Base-by-base conservation (phyloP, 92 coral and sea anemone genomes). In the Hydrozoanthus gracilis region DNA sequence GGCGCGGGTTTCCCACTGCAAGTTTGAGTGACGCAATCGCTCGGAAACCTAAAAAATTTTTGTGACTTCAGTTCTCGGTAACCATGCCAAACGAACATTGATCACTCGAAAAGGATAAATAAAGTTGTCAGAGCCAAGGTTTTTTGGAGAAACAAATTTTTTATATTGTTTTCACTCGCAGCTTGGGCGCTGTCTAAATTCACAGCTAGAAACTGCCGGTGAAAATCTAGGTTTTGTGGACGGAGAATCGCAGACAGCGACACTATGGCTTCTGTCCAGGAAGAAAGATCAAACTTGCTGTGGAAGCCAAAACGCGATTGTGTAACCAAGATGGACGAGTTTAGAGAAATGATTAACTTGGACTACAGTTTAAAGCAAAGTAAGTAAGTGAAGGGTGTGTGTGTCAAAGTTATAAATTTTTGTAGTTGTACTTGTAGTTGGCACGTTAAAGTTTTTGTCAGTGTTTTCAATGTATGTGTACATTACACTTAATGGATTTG, bases 251-350 rank as follows among this genome's bases (percentile, higher is more conserved):
- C 16, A 47, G 70, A 11, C 65, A 27, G 12, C 18, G 54, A 18
- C 52, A 60, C 15, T 7, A 94, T 94, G 98, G 98, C 98, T 8
- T 88, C 95, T 39, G 98, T 76, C 39, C 83, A 75, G 82, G 91
- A 90, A 2, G 92, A 97, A 16, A 11, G 49, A 54, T 87, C 95
- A 18, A 73, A 71, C 20, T 71, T 93, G 60, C 89, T 95, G 90
- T 97, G 99, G 99, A 84, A 75, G 47, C 98, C 99, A 2, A 89
- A 83, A 17, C 17, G 70, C 12, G 85, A 76, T 85, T 84, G 88
- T 68, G 46, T 90, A 50, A 91, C 96, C 8, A 97, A 93, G 83
- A 92, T 97, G 92, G 95, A 93, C 62, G 89, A 84, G 44, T 97
- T 97, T 90, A 93, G 96, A 45, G 67, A 77, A 20, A 35, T 67